Evolutionary conservation across 1,140 invertebrate genomes (phyloP).

Genomic region (Drosophila santomea): DNA sequence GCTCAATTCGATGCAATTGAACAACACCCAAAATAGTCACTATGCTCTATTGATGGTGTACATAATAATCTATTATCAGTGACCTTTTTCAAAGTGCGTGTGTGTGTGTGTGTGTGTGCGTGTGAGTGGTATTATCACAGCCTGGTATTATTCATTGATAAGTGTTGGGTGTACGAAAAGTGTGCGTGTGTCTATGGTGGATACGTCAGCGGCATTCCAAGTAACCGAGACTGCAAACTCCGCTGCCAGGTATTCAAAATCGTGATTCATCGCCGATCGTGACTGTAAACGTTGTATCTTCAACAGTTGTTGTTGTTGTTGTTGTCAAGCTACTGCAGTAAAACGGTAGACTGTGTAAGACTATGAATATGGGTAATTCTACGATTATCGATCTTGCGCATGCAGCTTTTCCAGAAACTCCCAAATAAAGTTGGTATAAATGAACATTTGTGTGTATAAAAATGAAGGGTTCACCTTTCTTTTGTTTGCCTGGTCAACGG

Average conservation of each 20-base stretch:
- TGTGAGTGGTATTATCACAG: conserved; percentile 57
- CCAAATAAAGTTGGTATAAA: conserved; percentile 11
- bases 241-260: conserved; percentile 45
- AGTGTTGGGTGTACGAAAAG: conserved; percentile 36
- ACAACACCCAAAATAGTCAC: conserved; percentile 21
- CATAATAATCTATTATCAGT: conserved; percentile 24
- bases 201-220: conserved; percentile 62
- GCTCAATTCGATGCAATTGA: conserved; percentile 36
- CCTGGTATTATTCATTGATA: conserved; percentile 64
- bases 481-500: conserved; percentile 31
- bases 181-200: conserved; percentile 11
- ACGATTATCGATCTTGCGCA: conserved; percentile 53
- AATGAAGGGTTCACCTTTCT: conserved; percentile 15
- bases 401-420: conserved; percentile 20
- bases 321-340: conserved; percentile 31
- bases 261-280: conserved; percentile 66
- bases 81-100: conserved; percentile 30
- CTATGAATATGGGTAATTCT: conserved; percentile 13
- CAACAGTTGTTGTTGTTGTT: conserved; percentile 20
- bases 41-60: conserved; percentile 7
- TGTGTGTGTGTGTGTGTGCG: conserved; percentile 7
- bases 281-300: conserved; percentile 23
- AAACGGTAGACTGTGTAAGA: conserved; percentile 70
- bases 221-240: conserved; percentile 53
- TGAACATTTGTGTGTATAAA: too few relatives aligned